These are phyloP conservation scores for Peromyscus polionotus DNA, from an alignment of 2,113 vertebrate genomes.

Conservation along the genomic window DNA sequence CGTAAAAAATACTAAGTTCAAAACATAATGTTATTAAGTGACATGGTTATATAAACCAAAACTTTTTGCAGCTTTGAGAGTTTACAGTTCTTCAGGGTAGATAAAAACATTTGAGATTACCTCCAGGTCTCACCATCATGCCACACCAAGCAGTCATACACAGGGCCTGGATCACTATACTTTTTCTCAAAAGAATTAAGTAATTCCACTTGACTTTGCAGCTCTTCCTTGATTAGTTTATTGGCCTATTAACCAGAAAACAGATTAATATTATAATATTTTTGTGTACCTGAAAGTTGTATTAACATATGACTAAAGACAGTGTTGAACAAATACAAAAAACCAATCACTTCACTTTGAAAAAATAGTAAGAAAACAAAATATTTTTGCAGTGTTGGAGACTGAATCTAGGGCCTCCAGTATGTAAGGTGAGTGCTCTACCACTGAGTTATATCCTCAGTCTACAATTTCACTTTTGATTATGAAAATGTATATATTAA, in stretches of 20 bases:
- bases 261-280: slow-evolving; percentile 23
- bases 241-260: slow-evolving; percentile 87
- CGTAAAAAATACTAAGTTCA: neutral
- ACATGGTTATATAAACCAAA: neutral
- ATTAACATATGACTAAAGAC: slow-evolving; percentile 29
- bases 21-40: neutral
- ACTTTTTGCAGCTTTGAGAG: neutral
- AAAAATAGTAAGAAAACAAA: neutral
- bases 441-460: neutral
- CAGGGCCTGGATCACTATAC: slow-evolving; percentile 97
- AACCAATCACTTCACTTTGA: neutral
- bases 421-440: neutral
- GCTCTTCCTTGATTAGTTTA: slow-evolving; percentile 96
- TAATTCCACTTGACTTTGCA: slow-evolving; percentile 95
- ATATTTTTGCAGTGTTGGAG: neutral
- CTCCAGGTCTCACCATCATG: slow-evolving; percentile 96
- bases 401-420: neutral
- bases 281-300: neutral
- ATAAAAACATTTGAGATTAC: slow-evolving; percentile 80
- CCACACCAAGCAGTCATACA: slow-evolving; percentile 98
- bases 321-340: neutral
- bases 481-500: neutral
- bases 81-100: neutral
- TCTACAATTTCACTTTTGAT: neutral
- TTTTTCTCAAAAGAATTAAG: slow-evolving; percentile 98